A percentile compares a stretch with the other conserved stretches of the same genome.
Evolutionary conservation across 2,888 invertebrate genomes (phyloP).

Genomic region (Lacanobia wlatinum): DNA sequence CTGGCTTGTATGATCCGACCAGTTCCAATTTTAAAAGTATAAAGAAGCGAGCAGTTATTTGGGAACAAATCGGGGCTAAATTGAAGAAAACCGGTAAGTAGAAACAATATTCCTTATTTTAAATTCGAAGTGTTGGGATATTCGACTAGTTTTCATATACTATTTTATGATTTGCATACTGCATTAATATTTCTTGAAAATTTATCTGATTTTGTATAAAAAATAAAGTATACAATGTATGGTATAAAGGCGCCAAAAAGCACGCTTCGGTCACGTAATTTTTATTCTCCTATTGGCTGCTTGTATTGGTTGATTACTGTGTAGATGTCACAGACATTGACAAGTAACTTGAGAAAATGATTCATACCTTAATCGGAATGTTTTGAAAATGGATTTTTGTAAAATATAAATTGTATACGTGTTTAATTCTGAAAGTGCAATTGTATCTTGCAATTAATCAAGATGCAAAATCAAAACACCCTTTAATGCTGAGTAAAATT

Average conservation of each 20-base stretch:
- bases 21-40: not conserved
- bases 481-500: not conserved
- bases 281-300: not conserved
- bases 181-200: not conserved
- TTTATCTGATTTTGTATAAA: not conserved
- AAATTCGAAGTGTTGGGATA: not conserved
- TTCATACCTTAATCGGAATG: not conserved
- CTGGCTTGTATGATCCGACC: not conserved
- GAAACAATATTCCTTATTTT: not conserved
- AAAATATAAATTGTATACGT: no score
- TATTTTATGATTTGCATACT: not conserved
- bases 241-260: not conserved
- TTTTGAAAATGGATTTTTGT: not conserved
- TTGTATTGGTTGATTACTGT: not conserved
- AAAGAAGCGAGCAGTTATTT: not conserved
- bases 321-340: not conserved
- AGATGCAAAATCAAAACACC: not conserved
- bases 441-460: not conserved
- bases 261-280: not conserved
- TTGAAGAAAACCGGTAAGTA: not conserved
- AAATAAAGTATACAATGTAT: not conserved
- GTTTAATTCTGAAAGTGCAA: no score
- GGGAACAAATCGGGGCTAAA: not conserved
- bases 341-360: not conserved
- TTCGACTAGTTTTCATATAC: not conserved